These are phyloP conservation scores for Bubo scandiacus DNA, from an alignment of 2,113 vertebrate genomes.

Conservation along the genomic window DNA sequence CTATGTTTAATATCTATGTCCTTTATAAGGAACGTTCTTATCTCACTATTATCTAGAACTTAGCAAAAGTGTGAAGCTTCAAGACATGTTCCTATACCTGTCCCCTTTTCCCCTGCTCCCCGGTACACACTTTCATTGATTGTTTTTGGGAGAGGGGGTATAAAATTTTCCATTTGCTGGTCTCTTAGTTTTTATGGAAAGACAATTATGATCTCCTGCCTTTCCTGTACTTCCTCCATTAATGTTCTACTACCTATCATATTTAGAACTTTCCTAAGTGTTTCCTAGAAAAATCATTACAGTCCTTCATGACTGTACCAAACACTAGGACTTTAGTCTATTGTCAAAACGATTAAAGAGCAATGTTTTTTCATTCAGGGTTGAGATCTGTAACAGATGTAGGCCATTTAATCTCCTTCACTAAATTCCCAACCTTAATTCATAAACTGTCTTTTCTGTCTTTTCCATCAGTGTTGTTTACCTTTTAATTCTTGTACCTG, in stretches of 20 bases:
- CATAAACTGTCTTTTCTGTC: neutral
- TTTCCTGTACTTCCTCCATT: neutral
- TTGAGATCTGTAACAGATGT: neutral
- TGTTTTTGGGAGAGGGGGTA: neutral
- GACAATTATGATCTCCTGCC: neutral
- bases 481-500: neutral
- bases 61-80: neutral
- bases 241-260: neutral
- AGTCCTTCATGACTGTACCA: neutral
- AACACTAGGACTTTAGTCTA: neutral
- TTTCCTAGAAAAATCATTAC: neutral
- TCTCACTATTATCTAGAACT: neutral
- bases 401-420: neutral
- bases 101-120: neutral
- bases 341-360: neutral
- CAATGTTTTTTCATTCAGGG: neutral
- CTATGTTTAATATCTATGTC: too few species aligned
- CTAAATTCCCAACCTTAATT: neutral
- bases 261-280: neutral
- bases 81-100: neutral
- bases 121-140: fast-evolving
- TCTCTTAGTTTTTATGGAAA: neutral
- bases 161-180: neutral
- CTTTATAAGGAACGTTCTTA: neutral
- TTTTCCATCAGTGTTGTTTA: neutral